Percentiles rank a stretch among this genome's conserved stretches.
Evolutionary conservation across 2,888 invertebrate genomes (phyloP).

Genomic region (Nowickia ferox): DNA sequence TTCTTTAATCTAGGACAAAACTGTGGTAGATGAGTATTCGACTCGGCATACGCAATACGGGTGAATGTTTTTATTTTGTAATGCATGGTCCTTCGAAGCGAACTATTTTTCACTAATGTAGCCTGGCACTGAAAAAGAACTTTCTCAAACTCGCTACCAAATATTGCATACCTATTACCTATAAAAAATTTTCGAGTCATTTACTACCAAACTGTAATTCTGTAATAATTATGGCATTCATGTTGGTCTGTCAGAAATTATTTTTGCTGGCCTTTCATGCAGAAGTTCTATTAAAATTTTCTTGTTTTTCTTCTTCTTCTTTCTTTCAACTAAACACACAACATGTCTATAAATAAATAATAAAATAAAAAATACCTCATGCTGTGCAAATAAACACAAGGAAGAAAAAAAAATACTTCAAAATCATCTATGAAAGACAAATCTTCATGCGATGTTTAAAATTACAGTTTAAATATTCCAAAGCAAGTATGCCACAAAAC

Average conservation of each 20-base stretch:
- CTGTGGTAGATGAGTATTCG: too few species aligned
- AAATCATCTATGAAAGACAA: slow-evolving; percentile 53
- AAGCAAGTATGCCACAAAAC: neutral
- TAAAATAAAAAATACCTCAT: slow-evolving; percentile 45
- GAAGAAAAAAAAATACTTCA: slow-evolving; percentile 30
- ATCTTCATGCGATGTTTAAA: slow-evolving; percentile 46
- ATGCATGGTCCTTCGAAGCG: too few species aligned
- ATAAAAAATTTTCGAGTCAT: neutral
- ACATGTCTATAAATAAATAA: slow-evolving; percentile 65
- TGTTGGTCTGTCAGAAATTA: slow-evolving; percentile 52
- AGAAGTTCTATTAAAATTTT: slow-evolving; percentile 18
- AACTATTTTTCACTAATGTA: too few species aligned
- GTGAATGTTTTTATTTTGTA: too few species aligned
- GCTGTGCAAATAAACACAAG: slow-evolving; percentile 64
- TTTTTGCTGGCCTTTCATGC: slow-evolving; percentile 30
- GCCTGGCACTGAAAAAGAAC: too few species aligned
- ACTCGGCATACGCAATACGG: too few species aligned
- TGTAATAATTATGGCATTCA: slow-evolving; percentile 54
- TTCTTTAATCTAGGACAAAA: too few species aligned
- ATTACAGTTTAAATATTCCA: slow-evolving; percentile 32
- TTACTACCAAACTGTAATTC: slow-evolving; percentile 25
- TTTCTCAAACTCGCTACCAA: too few species aligned
- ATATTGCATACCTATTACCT: too few species aligned
- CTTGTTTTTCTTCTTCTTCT: neutral
- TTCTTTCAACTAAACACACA: slow-evolving; percentile 19